A percentile compares a stretch with the other conserved stretches of the same genome.
phyloP scores from a whole-genome alignment of 2,888 invertebrate species.

The Amphimallon solstitiale region DNA sequence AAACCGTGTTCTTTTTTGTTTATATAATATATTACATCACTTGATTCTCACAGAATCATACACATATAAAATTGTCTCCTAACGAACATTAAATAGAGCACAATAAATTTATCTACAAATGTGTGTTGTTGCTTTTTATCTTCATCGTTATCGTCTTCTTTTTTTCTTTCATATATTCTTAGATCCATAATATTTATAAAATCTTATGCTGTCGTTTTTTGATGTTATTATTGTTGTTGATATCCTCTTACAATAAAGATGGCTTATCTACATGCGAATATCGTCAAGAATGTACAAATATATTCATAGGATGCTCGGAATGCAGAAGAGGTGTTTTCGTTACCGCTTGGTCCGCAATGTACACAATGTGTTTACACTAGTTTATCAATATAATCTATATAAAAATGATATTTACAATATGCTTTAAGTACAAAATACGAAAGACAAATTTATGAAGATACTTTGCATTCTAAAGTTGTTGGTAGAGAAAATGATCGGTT shows the following conservation, averaged over 20 bases:
- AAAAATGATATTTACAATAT: no score
- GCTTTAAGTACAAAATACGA: no score
- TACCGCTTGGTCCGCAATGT: not conserved
- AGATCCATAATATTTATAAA: constrained; percentile 44
- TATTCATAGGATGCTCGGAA: not conserved
- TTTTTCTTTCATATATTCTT: constrained; percentile 36
- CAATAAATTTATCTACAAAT: constrained; percentile 60
- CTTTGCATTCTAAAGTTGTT: no score
- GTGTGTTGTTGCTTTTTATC: constrained; percentile 24
- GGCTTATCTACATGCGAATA: constrained; percentile 60
- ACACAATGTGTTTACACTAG: not conserved
- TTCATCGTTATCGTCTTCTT: not conserved
- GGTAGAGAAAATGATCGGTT: no score
- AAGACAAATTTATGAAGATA: no score
- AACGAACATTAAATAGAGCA: constrained; percentile 63
- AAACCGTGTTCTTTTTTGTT: constrained; percentile 63
- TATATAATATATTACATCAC: constrained; percentile 63
- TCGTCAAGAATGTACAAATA: constrained; percentile 46
- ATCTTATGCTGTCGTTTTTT: not conserved
- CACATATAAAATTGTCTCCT: constrained; percentile 65
- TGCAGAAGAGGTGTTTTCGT: not conserved
- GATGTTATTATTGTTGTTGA: not conserved
- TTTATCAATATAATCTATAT: no score
- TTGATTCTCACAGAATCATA: constrained; percentile 64
- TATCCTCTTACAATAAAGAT: constrained; percentile 10